Evolutionary conservation across 2,113 vertebrate genomes (phyloP).

Genomic region (Tachuris rubrigastra): DNA sequence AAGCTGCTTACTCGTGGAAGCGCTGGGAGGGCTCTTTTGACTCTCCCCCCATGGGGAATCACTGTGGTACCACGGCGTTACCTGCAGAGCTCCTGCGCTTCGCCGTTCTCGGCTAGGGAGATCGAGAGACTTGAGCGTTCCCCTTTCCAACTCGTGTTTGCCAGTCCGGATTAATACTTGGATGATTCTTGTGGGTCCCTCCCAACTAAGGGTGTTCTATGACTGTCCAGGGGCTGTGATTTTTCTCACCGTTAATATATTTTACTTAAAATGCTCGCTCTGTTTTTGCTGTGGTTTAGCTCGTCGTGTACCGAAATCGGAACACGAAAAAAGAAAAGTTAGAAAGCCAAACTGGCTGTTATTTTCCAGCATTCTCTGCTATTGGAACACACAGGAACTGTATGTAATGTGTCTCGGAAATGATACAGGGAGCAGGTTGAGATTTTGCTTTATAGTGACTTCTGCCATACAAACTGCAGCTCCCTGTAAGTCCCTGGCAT

Average conservation of each 20-base stretch:
- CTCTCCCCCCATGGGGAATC: neutral
- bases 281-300: neutral
- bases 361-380: neutral
- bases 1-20: neutral
- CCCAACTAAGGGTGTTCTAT: neutral
- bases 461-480: neutral
- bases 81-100: neutral
- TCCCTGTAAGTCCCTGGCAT: neutral
- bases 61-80: neutral
- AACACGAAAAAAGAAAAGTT: neutral
- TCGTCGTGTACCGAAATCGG: neutral
- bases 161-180: fast-evolving
- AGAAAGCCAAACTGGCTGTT: neutral
- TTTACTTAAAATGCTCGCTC: neutral
- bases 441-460: neutral
- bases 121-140: neutral
- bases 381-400: neutral
- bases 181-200: neutral
- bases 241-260: neutral
- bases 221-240: neutral
- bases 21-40: neutral
- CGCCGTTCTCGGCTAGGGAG: neutral
- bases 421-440: neutral
- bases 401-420: neutral
- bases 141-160: neutral